phyloP scores from a whole-genome alignment of 2,797 vertebrate genomes.

The Propithecus deckenii region DNA sequence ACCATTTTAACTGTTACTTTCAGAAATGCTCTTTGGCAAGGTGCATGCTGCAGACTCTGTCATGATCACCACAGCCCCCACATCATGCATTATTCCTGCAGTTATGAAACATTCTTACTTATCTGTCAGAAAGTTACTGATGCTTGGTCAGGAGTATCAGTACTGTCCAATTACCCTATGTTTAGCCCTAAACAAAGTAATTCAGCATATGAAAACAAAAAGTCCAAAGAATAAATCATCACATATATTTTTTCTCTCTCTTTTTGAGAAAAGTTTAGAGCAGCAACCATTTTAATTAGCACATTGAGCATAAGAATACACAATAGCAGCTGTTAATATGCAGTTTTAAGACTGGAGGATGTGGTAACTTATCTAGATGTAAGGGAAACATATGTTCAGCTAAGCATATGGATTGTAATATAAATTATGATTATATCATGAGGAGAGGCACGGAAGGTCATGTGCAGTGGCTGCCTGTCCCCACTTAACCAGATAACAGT shows the following conservation, averaged over 20 bases:
- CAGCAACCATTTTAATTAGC: not conserved
- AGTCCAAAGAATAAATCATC: not conserved
- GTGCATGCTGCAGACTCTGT: too few species aligned
- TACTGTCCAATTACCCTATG: not conserved
- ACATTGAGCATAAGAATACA: not conserved
- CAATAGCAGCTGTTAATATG: not conserved
- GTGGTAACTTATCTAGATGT: not conserved
- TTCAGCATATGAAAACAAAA: not conserved
- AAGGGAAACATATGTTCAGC: not conserved
- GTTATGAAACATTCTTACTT: not conserved
- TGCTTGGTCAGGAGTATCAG: not conserved
- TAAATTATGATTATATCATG: not conserved
- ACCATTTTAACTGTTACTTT: not conserved
- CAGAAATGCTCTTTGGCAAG: not conserved
- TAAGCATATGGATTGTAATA: not conserved
- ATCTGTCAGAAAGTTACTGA: not conserved
- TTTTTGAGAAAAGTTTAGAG: conserved; percentile 16
- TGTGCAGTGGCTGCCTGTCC: not conserved
- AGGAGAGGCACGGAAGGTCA: not conserved
- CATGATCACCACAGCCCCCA: not conserved
- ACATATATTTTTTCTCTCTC: not conserved
- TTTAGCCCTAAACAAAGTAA: not conserved
- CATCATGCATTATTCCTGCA: not conserved
- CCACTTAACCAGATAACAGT: not conserved
- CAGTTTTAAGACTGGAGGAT: not conserved